Evolutionary conservation across 1,140 invertebrate genomes (phyloP).

Genomic region (Procambarus clarkii): DNA sequence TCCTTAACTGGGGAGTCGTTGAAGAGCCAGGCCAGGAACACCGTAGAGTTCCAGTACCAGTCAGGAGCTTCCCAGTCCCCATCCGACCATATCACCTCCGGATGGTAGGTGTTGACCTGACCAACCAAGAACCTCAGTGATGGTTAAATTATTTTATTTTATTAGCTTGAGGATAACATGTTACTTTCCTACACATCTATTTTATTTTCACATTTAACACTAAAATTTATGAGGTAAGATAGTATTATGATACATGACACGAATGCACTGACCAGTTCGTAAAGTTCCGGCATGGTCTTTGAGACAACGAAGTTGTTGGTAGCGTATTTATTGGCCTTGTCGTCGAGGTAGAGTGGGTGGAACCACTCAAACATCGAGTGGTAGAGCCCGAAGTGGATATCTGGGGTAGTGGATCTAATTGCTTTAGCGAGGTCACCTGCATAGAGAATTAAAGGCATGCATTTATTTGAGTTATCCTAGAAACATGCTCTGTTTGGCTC

Average conservation of each 20-base stretch:
- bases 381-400: slow-evolving; percentile 88
- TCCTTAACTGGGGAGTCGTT: slow-evolving; percentile 54
- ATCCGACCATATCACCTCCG: slow-evolving; percentile 43
- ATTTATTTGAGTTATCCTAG: too few relatives aligned
- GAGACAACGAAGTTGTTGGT: slow-evolving; percentile 76
- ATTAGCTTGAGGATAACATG: too few relatives aligned
- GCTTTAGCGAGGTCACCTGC: slow-evolving; percentile 63
- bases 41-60: slow-evolving; percentile 50
- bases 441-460: too few relatives aligned
- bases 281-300: slow-evolving; percentile 78
- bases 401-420: slow-evolving; percentile 17
- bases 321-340: slow-evolving; percentile 83
- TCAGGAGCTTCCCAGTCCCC: slow-evolving; percentile 31
- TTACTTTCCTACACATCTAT: too few relatives aligned
- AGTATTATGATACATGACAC: too few relatives aligned
- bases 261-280: slow-evolving; percentile 76
- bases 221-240: too few relatives aligned
- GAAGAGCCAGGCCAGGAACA: slow-evolving; percentile 60
- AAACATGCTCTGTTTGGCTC: too few relatives aligned
- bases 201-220: too few relatives aligned
- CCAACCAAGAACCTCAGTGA: neutral
- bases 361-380: slow-evolving; percentile 95
- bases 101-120: slow-evolving; percentile 41
- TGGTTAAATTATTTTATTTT: too few relatives aligned
- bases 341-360: slow-evolving; percentile 88